phyloP scores from a whole-genome alignment of 2,797 vertebrate species.

The Dendrocincla tyrannina region DNA sequence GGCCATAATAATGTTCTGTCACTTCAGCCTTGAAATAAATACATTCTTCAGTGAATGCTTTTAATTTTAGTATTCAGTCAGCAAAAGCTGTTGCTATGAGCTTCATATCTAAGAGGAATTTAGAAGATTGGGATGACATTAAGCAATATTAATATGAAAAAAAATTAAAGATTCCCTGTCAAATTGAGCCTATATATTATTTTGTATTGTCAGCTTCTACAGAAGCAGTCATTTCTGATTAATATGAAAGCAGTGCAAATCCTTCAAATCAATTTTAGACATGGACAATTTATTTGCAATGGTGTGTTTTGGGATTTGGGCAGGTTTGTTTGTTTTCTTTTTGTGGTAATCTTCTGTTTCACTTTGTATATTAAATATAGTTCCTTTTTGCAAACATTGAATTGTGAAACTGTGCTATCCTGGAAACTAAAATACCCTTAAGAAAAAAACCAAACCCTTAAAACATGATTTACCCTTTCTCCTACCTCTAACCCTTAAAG shows the following conservation, averaged over 20 bases:
- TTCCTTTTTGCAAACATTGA: neutral
- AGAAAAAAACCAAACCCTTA: neutral
- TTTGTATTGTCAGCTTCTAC: neutral
- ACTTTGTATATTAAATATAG: neutral
- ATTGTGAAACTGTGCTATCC: neutral
- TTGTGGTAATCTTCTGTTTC: neutral
- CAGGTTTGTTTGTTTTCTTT: neutral
- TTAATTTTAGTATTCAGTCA: neutral
- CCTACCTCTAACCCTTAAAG: neutral
- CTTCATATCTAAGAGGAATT: neutral
- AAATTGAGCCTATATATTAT: neutral
- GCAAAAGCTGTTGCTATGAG: neutral
- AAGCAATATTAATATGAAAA: neutral
- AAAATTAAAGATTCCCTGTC: neutral
- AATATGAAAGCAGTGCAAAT: neutral
- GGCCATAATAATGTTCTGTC: neutral
- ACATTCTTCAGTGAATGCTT: neutral
- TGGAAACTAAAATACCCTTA: neutral
- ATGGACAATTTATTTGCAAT: neutral
- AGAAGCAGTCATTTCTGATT: neutral
- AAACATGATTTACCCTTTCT: fast-evolving
- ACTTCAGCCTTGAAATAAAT: neutral
- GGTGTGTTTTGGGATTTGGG: neutral
- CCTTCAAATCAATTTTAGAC: neutral
- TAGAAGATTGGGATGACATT: neutral